Evolutionary conservation across 2,797 vertebrate species (phyloP).

Genomic region (Discoglossus pictus): DNA sequence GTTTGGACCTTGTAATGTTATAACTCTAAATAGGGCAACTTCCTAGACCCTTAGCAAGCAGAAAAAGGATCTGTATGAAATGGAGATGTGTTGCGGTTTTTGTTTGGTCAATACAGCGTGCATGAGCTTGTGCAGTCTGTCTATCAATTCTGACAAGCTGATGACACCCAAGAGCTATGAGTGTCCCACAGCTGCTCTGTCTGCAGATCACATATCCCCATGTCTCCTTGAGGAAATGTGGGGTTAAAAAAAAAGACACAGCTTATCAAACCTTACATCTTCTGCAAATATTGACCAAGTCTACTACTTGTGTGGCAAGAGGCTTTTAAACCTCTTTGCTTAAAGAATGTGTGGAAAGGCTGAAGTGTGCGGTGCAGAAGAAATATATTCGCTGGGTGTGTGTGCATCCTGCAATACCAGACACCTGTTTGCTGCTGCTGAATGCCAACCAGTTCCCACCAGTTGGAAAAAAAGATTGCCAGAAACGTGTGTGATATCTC

Average conservation of each 20-base stretch:
- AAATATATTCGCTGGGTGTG: background rate
- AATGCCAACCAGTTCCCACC: slow-evolving; percentile 35
- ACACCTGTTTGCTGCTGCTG: slow-evolving; percentile 21
- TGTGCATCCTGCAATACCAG: slow-evolving; percentile 18
- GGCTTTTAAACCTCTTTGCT: slow-evolving; percentile 27
- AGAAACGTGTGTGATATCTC: slow-evolving; percentile 31
- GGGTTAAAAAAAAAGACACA: slow-evolving; percentile 11
- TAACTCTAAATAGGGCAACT: slow-evolving; percentile 44
- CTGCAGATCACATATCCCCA: slow-evolving; percentile 43
- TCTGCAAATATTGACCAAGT: background rate
- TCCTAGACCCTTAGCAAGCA: slow-evolving; percentile 48
- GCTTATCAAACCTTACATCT: slow-evolving; percentile 30
- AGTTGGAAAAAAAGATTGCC: slow-evolving; percentile 16
- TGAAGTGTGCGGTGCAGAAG: slow-evolving; percentile 25
- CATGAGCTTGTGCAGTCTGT: slow-evolving; percentile 53
- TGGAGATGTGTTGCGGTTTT: slow-evolving; percentile 39
- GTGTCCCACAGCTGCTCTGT: slow-evolving; percentile 57
- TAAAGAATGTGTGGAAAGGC: slow-evolving; percentile 18
- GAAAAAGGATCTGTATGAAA: slow-evolving; percentile 52
- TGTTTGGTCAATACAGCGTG: slow-evolving; percentile 46
- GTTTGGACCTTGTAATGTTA: slow-evolving; percentile 36
- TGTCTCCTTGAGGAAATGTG: slow-evolving; percentile 45
- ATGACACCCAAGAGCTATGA: slow-evolving; percentile 53
- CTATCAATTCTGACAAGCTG: slow-evolving; percentile 57
- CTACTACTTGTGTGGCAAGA: slow-evolving; percentile 20